Evolutionary conservation across 2,113 vertebrate genomes (phyloP).

Genomic region (Lophochroa leadbeateri): DNA sequence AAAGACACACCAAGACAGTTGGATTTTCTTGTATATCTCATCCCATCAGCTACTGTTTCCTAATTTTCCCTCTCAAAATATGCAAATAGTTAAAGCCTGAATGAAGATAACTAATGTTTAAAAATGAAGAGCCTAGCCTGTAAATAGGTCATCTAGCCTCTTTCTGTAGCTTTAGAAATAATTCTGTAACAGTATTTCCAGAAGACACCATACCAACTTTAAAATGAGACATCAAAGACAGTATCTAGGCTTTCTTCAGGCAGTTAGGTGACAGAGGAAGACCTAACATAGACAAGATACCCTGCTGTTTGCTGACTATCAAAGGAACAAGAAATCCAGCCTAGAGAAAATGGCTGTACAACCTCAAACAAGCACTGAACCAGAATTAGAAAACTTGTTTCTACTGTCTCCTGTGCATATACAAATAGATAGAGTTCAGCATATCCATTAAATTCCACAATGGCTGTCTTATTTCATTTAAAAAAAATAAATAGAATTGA

Average conservation of each 20-base stretch:
- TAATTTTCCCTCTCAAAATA: background rate
- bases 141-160: background rate
- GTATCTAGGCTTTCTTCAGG: background rate
- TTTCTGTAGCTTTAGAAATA: background rate
- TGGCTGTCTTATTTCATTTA: background rate
- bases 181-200: background rate
- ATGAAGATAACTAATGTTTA: background rate
- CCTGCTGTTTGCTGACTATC: background rate
- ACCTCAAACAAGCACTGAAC: constrained; percentile 21
- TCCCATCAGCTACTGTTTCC: background rate
- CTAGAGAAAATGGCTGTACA: background rate
- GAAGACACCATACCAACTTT: background rate
- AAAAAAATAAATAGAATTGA: background rate
- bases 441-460: background rate
- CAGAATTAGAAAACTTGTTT: background rate
- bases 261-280: background rate
- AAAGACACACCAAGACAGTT: background rate
- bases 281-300: background rate
- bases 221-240: background rate
- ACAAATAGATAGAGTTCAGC: background rate
- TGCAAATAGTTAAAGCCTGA: background rate
- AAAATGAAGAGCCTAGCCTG: background rate
- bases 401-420: background rate
- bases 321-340: background rate
- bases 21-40: background rate